Conservation (phyloP, 1,140 invertebrate genomes). For the Eurosta solidaginis region DNA sequence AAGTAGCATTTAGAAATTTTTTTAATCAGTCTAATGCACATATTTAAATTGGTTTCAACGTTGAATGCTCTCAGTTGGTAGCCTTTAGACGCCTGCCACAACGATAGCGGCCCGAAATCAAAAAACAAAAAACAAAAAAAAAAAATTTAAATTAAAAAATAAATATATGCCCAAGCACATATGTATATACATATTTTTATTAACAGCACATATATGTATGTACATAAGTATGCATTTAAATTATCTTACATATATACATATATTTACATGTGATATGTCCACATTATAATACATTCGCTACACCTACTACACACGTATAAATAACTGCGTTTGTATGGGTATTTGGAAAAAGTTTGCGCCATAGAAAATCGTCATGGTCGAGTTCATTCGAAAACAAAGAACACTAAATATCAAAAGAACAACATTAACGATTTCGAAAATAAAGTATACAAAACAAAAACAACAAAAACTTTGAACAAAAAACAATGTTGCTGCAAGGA, state of each 20-base stretch:
- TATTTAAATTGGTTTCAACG: background rate
- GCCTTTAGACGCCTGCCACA: background rate
- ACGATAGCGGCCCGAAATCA: background rate
- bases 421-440: slow-evolving; percentile 2
- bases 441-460: background rate
- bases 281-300: background rate
- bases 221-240: background rate
- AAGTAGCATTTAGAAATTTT: no score
- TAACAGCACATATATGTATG: background rate
- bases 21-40: no score
- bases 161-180: background rate
- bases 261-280: background rate
- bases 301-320: slow-evolving; percentile 20
- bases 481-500: background rate
- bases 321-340: background rate
- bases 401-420: slow-evolving; percentile 27
- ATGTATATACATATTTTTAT: background rate
- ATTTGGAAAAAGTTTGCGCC: slow-evolving; percentile 33
- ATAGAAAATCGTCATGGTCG: slow-evolving; percentile 35
- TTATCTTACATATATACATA: background rate
- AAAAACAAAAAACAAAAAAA: no score
- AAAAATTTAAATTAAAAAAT: no score
- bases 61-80: background rate
- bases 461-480: background rate
- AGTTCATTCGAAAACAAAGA: slow-evolving; percentile 36